Base-by-base conservation (phyloP, 2,888 invertebrate species). In the Dryadula phaetusa region DNA sequence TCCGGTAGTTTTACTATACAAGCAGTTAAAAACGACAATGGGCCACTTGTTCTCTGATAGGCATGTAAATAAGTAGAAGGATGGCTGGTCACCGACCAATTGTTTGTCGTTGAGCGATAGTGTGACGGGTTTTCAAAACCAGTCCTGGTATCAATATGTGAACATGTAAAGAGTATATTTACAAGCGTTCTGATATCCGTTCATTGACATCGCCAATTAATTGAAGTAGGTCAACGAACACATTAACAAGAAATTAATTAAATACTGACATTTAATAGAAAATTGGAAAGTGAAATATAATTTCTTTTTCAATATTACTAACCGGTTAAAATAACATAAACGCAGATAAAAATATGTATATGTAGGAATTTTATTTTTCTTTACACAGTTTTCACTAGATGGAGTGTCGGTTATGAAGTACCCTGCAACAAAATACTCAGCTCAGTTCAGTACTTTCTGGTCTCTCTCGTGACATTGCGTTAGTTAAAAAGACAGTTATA, bases 31-130 rank as follows among this genome's bases (percentile, higher is more conserved):
- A 85, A 82, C 79, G 84, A 88, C 88, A 89, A 88, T 88, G 86
- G 90, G 86, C 85, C 82, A 88, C 86, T 88, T 88, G 89, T 89
- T 85, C 78, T 79, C 76, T 78, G 92, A 92, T 92, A 92, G 85
- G 82, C 81, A 92, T 92, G 92, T 89, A 90, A 92, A 92, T 92
- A 86, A 79, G 82, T 86, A 83, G 87, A 86, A 85, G 88, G 89
- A 87, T 91, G 89, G 75, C 77, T 88, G 91, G 90, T 87, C 91
- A 89, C 88, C 88, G 82, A 88, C 82, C 82, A 85, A 80, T 83
- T 80, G 77, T 78, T 78, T 75, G 75, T 74, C 71, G 74, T 73
- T 74, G 73, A 61, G 67, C 64, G 82, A 86, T 86, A 87, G 84
- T 72, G 67, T 46, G 69, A 77, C 78, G 74, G 74, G 77, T 80